Base-by-base conservation (phyloP, 2,113 vertebrate species). In the Lycocorax pyrrhopterus region DNA sequence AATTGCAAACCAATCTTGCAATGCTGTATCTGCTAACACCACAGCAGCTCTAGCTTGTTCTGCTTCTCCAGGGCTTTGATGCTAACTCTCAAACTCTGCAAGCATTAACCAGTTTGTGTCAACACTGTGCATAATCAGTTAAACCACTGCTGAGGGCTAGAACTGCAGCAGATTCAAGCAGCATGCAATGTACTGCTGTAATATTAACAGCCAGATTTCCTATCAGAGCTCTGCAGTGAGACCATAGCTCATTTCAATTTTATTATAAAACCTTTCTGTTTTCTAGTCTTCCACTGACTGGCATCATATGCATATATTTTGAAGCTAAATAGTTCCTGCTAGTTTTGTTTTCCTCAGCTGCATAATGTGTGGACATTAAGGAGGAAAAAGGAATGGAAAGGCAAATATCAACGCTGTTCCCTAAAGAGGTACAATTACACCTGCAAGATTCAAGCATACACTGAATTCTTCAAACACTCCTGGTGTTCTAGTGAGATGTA, bases 331-430 rank as follows among this genome's bases (percentile, higher is more conserved):
- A 51, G 5, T 25, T 74, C 8, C 47, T 74, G 33, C 7, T 76
- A 12, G 16, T 74, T 79, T 73, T 62, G 39, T 75, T 39, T 72
- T 43, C 10, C 7, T 56, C 27, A 46, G 2, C 7, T 79, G 20
- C 7, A 6, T 71, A 67, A 68, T 9, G 8, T 32, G 19, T 10
- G 4, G 5, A 14, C 0, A 1, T 60, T 52, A 41, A 55, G 32
- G 22, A 68, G 9, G 10, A 15, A 74, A 67, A 81, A 63, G 6
- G 29, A 90, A 55, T 7, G 2, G 14, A 77, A 72, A 63, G 9
- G 16, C 2, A 52, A 49, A 73, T 44, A 35, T 33, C 39, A 60
- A 52, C 11, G 5, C 2, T 49, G 4, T 52, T 74, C 25, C 56
- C 26, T 55, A 25, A 52, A 59, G 13, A 68, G 7, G 23, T 15